phyloP scores from a whole-genome alignment of 23 tunicate genomes.

The Diplosoma virens region DNA sequence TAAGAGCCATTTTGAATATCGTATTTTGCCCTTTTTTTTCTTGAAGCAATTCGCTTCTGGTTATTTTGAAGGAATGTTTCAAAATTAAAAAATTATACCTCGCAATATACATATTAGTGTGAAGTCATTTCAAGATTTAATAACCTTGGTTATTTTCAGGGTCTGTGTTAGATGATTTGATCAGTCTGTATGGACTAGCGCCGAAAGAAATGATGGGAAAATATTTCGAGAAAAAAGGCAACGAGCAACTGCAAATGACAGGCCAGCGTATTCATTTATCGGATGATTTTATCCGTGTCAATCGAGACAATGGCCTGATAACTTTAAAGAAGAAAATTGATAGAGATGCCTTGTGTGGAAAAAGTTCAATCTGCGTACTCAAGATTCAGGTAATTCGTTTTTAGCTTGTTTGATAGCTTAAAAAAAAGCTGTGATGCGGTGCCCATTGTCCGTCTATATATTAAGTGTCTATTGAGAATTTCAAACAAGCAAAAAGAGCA shows the following conservation, averaged over 20 bases:
- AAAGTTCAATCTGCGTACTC: background rate
- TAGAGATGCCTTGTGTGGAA: conserved; percentile 14
- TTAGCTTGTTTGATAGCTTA: background rate
- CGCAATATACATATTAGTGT: too few species aligned
- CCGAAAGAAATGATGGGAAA: conserved; percentile 11
- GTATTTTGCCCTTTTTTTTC: too few species aligned
- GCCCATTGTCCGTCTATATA: too few species aligned
- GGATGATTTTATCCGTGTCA: background rate
- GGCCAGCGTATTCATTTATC: background rate
- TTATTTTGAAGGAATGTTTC: too few species aligned
- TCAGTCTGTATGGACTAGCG: background rate
- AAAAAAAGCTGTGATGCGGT: too few species aligned
- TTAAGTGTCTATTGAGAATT: too few species aligned
- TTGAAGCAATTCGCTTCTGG: too few species aligned
- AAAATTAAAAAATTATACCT: too few species aligned
- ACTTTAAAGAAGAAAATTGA: background rate
- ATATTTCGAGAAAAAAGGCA: background rate
- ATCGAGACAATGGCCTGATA: conserved; percentile 3
- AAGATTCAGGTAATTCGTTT: conserved; percentile 8
- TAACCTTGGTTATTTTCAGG: conserved; percentile 16
- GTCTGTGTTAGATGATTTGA: conserved; percentile 8
- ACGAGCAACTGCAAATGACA: background rate
- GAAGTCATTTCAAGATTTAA: too few species aligned
- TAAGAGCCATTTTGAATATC: too few species aligned
- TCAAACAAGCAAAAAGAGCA: too few species aligned